A percentile compares a stretch with the other conserved stretches of the same genome.
Evolutionary conservation across 2,113 vertebrate species (phyloP).

Genomic region (Maccullochella peelii): DNA sequence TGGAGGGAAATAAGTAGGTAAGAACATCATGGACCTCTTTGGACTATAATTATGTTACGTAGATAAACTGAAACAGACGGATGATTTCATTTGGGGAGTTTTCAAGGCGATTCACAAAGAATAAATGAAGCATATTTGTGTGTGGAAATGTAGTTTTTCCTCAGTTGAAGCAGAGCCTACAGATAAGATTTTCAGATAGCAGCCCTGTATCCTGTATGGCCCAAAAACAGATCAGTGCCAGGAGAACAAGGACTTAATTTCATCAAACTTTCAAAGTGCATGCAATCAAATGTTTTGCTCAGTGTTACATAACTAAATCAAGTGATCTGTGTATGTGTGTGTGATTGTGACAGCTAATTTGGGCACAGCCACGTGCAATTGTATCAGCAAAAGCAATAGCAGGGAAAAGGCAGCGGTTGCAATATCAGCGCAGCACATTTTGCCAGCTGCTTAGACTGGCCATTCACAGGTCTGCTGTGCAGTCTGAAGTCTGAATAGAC

Average conservation of each 20-base stretch:
- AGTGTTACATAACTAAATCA: slow-evolving; percentile 50
- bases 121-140: not conserved
- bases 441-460: slow-evolving; percentile 73
- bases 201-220: not conserved
- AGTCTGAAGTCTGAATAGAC: slow-evolving; percentile 71
- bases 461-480: slow-evolving; percentile 54
- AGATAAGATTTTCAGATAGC: not conserved
- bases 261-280: not conserved
- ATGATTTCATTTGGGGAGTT: slow-evolving; percentile 26
- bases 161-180: not conserved
- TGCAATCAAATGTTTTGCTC: slow-evolving; percentile 20
- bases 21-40: slow-evolving; percentile 14
- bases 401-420: slow-evolving; percentile 46
- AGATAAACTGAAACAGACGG: slow-evolving; percentile 57
- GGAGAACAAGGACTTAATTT: not conserved
- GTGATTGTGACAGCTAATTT: slow-evolving; percentile 35
- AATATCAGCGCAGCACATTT: slow-evolving; percentile 66
- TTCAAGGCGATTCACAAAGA: slow-evolving; percentile 8
- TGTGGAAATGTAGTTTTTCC: not conserved
- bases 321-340: slow-evolving; percentile 13
- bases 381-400: slow-evolving; percentile 14
- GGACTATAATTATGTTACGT: slow-evolving; percentile 30
- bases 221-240: not conserved
- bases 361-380: slow-evolving; percentile 18
- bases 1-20: slow-evolving; percentile 26